A percentile compares a stretch with the other conserved stretches of the same genome.
Evolutionary conservation across 1,140 invertebrate species (phyloP).

Genomic region (Mercenaria mercenaria): DNA sequence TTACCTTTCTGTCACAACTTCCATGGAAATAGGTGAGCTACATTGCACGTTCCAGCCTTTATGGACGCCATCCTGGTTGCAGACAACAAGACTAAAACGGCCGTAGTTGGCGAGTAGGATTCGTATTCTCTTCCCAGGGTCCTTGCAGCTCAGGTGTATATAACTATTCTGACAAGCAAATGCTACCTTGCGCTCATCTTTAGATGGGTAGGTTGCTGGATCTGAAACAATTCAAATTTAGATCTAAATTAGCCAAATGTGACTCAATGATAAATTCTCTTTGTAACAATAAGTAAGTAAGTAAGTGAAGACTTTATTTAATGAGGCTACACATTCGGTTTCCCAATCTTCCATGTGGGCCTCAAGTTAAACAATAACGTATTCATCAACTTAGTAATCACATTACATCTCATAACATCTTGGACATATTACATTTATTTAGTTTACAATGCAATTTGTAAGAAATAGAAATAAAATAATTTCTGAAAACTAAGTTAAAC

Average conservation of each 20-base stretch:
- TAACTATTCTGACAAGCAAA: constrained; percentile 97
- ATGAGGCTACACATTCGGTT: too few relatives aligned
- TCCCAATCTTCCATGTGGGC: too few relatives aligned
- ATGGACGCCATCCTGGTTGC: constrained; percentile 94
- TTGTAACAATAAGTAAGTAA: neutral
- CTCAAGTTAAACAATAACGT: neutral
- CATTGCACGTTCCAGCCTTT: constrained; percentile 98
- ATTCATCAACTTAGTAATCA: neutral
- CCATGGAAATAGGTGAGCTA: constrained; percentile 90
- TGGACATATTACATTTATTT: neutral
- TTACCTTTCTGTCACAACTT: constrained; percentile 49
- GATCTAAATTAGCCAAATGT: neutral
- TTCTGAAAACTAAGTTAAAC: too few relatives aligned
- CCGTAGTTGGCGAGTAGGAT: constrained; percentile 98
- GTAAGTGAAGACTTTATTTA: too few relatives aligned
- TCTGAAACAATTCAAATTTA: neutral
- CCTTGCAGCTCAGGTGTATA: constrained; percentile 93
- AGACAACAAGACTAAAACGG: constrained; percentile 97
- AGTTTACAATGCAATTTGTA: too few relatives aligned
- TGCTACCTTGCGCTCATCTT: constrained; percentile 88
- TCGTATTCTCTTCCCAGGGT: constrained; percentile 91
- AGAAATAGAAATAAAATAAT: too few relatives aligned
- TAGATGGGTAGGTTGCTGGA: constrained; percentile 36
- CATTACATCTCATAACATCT: neutral
- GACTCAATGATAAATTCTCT: too few relatives aligned